A percentile compares a stretch with the other conserved stretches of the same genome.
Evolutionary conservation across 2,888 invertebrate species (phyloP).

Genomic region (Andrena trimmerana): DNA sequence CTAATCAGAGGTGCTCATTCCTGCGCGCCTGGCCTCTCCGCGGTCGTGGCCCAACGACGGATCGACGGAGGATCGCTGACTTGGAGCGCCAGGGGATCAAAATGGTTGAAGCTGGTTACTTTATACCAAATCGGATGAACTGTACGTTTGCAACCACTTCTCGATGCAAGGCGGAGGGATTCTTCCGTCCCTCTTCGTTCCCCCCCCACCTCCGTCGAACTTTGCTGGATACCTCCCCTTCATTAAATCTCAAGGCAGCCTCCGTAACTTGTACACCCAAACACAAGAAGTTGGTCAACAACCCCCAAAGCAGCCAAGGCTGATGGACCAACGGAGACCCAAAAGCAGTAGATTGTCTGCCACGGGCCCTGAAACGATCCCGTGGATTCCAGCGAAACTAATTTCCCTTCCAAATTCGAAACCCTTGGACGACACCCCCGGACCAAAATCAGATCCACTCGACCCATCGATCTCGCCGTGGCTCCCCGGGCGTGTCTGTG

Average conservation of each 20-base stretch:
- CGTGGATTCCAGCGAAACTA: constrained; percentile 21
- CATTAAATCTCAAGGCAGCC: no score
- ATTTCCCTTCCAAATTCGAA: constrained; percentile 53
- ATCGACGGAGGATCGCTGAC: neutral
- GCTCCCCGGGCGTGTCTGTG: neutral
- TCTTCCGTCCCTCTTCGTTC: neutral
- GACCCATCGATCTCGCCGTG: constrained; percentile 27
- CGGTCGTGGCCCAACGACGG: neutral
- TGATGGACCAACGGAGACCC: neutral
- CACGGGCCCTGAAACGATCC: constrained; percentile 29
- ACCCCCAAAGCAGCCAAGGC: no score
- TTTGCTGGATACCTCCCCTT: no score
- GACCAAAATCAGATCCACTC: constrained; percentile 28
- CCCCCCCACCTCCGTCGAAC: no score
- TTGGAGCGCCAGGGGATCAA: neutral
- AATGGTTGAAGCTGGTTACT: neutral
- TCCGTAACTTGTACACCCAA: no score
- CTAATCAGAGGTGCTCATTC: constrained; percentile 72
- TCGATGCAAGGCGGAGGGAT: neutral
- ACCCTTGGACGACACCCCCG: constrained; percentile 11
- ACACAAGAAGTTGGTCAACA: no score
- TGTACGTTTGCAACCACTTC: neutral
- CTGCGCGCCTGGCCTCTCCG: neutral
- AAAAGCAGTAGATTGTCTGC: neutral
- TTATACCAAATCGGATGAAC: neutral